A percentile compares a stretch with the other conserved stretches of the same genome.
These are phyloP conservation scores for Psephotus haematonotus DNA, from an alignment of 2,113 vertebrate species.

Conservation along the genomic window DNA sequence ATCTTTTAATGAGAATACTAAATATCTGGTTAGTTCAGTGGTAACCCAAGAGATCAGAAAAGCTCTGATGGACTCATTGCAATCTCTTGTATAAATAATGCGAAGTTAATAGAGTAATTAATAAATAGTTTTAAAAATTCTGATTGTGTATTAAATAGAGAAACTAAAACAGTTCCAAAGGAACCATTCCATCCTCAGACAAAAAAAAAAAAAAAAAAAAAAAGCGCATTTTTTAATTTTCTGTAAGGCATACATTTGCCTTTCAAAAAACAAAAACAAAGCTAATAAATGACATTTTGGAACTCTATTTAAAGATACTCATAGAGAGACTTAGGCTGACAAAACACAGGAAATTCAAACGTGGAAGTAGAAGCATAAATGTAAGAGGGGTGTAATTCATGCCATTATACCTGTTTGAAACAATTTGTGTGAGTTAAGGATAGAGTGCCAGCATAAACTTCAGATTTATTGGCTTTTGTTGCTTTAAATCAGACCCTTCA, in stretches of 20 bases:
- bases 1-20: slow-evolving; percentile 29
- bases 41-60: slow-evolving; percentile 14
- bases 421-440: slow-evolving; percentile 66
- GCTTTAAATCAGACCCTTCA: slow-evolving; percentile 77
- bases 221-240: background rate
- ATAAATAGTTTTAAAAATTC: background rate
- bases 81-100: background rate
- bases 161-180: background rate
- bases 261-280: background rate
- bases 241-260: background rate
- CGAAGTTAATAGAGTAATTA: background rate
- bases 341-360: slow-evolving; percentile 56
- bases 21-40: slow-evolving; percentile 4
- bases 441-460: slow-evolving; percentile 67
- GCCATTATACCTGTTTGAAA: slow-evolving; percentile 65
- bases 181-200: background rate
- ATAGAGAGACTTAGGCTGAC: slow-evolving; percentile 26
- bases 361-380: slow-evolving; percentile 18
- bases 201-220: background rate
- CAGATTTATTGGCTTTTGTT: slow-evolving; percentile 75
- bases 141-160: background rate
- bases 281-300: slow-evolving; percentile 30
- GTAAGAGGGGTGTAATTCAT: slow-evolving; percentile 41
- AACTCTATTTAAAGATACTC: slow-evolving; percentile 29
- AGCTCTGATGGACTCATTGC: background rate